Percentiles rank a stretch among this genome's conserved stretches.
These are phyloP conservation scores for Bombylius major DNA, from an alignment of 2,888 invertebrate genomes.

Conservation along the genomic window DNA sequence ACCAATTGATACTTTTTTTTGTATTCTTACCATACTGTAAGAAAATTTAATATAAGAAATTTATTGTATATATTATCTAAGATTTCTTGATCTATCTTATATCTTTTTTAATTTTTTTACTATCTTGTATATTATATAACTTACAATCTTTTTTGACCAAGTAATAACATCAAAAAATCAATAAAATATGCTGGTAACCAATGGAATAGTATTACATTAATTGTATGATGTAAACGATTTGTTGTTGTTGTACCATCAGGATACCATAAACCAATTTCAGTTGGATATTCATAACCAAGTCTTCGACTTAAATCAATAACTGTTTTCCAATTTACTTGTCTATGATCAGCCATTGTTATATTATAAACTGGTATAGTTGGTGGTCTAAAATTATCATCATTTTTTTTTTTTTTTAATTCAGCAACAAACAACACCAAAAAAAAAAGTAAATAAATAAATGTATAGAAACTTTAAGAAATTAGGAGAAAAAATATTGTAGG, in stretches of 20 bases:
- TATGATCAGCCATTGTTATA: conserved; percentile 70
- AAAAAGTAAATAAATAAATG: no score
- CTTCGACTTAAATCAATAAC: conserved; percentile 63
- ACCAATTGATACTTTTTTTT: conserved; percentile 61
- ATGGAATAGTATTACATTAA: conserved; percentile 66
- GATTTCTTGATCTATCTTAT: no score
- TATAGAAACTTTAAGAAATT: no score
- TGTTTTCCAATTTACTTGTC: conserved; percentile 76
- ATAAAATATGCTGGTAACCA: conserved; percentile 71
- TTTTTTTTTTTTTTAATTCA: no score
- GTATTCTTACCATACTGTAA: conserved; percentile 63
- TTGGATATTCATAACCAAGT: conserved; percentile 61
- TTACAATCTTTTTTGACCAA: conserved; percentile 72
- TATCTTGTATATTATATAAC: neutral
- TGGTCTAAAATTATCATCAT: conserved; percentile 38
- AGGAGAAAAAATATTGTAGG: neutral
- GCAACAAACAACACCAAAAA: no score
- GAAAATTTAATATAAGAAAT: neutral
- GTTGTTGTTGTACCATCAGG: conserved; percentile 67
- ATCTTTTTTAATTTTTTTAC: neutral
- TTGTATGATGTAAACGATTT: conserved; percentile 51
- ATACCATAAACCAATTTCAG: conserved; percentile 77
- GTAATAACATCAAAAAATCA: conserved; percentile 61
- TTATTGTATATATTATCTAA: no score
- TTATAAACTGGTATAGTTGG: conserved; percentile 75